These are phyloP conservation scores for Vulpes lagopus DNA, from an alignment of 2,113 vertebrate genomes.

Conservation along the genomic window DNA sequence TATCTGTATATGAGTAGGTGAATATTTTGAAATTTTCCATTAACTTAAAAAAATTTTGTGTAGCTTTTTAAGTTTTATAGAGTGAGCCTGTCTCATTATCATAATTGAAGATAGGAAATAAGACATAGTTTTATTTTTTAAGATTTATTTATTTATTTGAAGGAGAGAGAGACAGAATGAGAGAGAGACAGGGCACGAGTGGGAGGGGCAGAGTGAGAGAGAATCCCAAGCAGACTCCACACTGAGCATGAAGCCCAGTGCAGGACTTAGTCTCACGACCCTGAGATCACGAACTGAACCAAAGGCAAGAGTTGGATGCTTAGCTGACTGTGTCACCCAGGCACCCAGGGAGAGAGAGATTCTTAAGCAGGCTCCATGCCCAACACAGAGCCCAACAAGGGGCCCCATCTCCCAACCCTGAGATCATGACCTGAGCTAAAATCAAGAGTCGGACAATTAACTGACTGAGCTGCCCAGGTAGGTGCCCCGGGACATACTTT, in stretches of 20 bases:
- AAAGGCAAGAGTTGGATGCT: no score
- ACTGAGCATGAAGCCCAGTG: no score
- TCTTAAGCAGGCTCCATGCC: no score
- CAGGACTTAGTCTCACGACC: no score
- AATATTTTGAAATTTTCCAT: not conserved
- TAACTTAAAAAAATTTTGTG: not conserved
- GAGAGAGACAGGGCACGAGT: not conserved
- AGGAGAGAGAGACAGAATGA: not conserved
- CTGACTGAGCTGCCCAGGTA: not conserved
- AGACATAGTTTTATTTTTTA: not conserved
- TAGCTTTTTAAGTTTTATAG: conserved; percentile 25
- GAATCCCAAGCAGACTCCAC: no score
- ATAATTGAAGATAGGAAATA: not conserved
- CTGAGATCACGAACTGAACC: no score
- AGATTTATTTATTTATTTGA: not conserved
- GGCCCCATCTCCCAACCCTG: no score
- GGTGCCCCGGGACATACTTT: not conserved
- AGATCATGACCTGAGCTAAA: not conserved
- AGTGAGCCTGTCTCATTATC: not conserved
- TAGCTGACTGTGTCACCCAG: no score
- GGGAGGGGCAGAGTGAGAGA: not conserved
- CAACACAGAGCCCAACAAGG: no score
- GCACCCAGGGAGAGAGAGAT: no score
- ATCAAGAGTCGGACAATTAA: not conserved
- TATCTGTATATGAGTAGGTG: not conserved